Base-by-base conservation (phyloP, 2,113 vertebrate genomes). In the Ammodramus savannarum region DNA sequence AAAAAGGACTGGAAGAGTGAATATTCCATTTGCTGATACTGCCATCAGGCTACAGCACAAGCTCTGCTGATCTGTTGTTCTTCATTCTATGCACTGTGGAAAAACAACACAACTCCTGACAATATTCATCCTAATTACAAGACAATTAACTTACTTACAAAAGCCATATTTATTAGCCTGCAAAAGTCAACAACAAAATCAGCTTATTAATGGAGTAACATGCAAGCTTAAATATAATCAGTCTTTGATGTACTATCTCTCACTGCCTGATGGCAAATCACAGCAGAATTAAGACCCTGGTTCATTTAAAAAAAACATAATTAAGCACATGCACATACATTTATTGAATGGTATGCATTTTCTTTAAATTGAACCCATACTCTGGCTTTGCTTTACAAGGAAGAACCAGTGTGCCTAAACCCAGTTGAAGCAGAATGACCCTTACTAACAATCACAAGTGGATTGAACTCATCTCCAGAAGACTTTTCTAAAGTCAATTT, bases 131-230 rank as follows among this genome's bases (percentile, higher is more conserved):
- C 46, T 36, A 91, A 44, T 76, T 71, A 89, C 34, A 87, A 38
- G 49, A 43, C 46, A 85, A 68, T 58, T 43, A 85, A 85, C 48
- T 79, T 85, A 49, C 29, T 86, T 82, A 87, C 16, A 82, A 76
- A 83, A 90, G 63, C 20, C 9, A 0, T 46, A 85, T 49, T 73
- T 73, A 76, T 76, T 62, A 79, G 34, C 27, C 58, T 44, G 13
- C 49, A 82, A 87, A 94, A 93, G 16, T 21, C 6, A 5, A 75
- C 81, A 85, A 85, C 58, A 82, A 67, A 85, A 91, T 65, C 44
- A 79, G 54, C 20, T 82, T 65, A 93, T 72, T 79, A 91, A 89
- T 5, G 23, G 44, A 91, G 55, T 15, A 85, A 71, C 34, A 63
- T 16, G 57, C 31, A 77, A 87, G 51, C 39, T 85, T 59, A 78